A percentile compares a stretch with the other conserved stretches of the same genome.
These are phyloP conservation scores for Marmota flaviventris DNA, from an alignment of 2,113 vertebrate genomes.

Conservation along the genomic window DNA sequence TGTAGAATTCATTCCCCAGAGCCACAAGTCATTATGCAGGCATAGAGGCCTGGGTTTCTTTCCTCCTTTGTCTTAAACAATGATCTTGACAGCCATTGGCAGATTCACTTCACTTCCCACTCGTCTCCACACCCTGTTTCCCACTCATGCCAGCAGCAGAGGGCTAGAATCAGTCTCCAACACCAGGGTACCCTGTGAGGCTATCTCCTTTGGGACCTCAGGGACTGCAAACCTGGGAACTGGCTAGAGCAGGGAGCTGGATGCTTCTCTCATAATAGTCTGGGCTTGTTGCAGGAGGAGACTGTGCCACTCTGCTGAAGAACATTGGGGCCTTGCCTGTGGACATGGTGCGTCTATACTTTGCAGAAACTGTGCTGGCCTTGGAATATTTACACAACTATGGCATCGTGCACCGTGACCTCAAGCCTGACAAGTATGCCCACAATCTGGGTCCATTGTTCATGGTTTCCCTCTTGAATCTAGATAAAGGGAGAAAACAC, in stretches of 20 bases:
- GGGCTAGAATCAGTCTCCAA: background rate
- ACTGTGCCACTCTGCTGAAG: conserved; percentile 98
- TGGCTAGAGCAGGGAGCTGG: background rate
- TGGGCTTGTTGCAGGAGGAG: conserved; percentile 91
- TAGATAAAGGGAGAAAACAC: background rate
- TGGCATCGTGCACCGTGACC: conserved; percentile 98
- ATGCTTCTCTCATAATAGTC: conserved; percentile 27
- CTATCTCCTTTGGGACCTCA: background rate
- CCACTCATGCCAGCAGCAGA: background rate
- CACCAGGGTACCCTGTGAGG: background rate
- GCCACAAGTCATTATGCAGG: background rate
- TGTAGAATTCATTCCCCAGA: background rate
- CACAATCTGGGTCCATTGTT: background rate
- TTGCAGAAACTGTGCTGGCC: conserved; percentile 97
- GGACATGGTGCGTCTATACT: conserved; percentile 98
- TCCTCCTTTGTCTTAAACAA: background rate
- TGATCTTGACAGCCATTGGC: background rate
- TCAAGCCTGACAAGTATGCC: conserved; percentile 97
- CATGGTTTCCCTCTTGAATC: background rate
- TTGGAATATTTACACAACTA: conserved; percentile 98
- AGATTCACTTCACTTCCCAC: background rate
- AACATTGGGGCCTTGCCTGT: conserved; percentile 97
- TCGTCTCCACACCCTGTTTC: background rate
- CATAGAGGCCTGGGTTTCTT: background rate
- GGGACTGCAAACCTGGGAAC: background rate